Percentiles rank a stretch among this genome's conserved stretches.
Evolutionary conservation across 2,888 invertebrate species (phyloP).

Genomic region (Ophion slaviceki): DNA sequence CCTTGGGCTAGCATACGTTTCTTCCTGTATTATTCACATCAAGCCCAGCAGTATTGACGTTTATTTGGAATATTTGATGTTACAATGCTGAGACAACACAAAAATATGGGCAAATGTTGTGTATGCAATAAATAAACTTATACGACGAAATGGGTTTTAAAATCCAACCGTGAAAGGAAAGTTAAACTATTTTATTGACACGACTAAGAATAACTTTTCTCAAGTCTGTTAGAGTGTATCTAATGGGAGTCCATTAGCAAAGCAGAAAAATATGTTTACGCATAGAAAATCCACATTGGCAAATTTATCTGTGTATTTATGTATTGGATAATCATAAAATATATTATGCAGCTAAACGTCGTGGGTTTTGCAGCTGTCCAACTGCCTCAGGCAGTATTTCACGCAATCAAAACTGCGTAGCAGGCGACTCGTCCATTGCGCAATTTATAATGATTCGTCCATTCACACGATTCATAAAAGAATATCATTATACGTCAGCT

Average conservation of each 20-base stretch:
- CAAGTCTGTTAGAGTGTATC: too few relatives aligned
- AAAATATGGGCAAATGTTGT: not conserved
- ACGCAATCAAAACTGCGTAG: not conserved
- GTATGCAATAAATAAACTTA: not conserved
- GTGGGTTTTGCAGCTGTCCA: not conserved
- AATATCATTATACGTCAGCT: not conserved
- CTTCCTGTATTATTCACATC: not conserved
- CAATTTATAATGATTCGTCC: slow-evolving; percentile 55
- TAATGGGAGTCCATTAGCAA: too few relatives aligned
- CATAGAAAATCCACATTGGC: too few relatives aligned
- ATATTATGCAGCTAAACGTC: not conserved
- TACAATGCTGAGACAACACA: not conserved
- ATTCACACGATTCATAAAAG: slow-evolving; percentile 7
- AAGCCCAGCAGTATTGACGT: not conserved
- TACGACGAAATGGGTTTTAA: too few relatives aligned
- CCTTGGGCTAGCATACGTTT: not conserved
- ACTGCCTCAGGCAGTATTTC: slow-evolving; percentile 68
- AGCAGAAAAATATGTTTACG: too few relatives aligned
- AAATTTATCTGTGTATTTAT: too few relatives aligned
- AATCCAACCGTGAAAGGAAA: too few relatives aligned
- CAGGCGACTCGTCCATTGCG: slow-evolving; percentile 60
- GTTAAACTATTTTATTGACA: too few relatives aligned
- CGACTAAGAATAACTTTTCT: too few relatives aligned
- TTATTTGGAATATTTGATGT: not conserved
- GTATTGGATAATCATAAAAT: not conserved